Conservation (phyloP, 2,888 invertebrate species). For the Norana najaformis region DNA sequence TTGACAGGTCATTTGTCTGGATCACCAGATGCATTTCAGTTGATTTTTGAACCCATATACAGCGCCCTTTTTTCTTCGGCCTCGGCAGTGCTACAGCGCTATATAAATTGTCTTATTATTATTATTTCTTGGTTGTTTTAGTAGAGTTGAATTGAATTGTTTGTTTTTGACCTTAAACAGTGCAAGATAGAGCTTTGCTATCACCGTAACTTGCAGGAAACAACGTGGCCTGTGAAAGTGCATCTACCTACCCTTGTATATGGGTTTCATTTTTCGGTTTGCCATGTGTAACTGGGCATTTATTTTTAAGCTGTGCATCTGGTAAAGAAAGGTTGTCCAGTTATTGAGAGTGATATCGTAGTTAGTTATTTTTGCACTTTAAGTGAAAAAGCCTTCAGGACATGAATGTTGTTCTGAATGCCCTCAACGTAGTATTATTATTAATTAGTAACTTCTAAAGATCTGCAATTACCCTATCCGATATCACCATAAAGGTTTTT, state of each 20-base stretch:
- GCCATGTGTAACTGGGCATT: neutral
- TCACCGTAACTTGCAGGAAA: neutral
- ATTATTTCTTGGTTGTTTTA: neutral
- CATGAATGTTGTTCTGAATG: neutral
- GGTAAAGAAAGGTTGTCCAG: neutral
- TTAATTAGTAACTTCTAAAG: too few species aligned
- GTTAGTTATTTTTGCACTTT: neutral
- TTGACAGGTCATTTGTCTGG: neutral
- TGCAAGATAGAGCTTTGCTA: neutral
- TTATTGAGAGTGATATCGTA: too few species aligned
- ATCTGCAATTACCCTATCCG: too few species aligned
- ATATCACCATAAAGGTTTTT: neutral
- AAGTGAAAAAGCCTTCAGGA: neutral
- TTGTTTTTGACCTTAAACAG: neutral
- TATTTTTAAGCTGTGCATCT: neutral
- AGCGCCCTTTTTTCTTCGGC: too few species aligned
- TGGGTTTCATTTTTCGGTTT: neutral
- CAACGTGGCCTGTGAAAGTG: neutral
- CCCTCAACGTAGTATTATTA: too few species aligned
- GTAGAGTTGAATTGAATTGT: neutral
- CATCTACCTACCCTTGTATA: neutral
- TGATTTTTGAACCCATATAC: too few species aligned
- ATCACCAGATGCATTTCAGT: neutral
- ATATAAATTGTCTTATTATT: too few species aligned
- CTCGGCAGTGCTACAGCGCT: too few species aligned